phyloP scores from a whole-genome alignment of 92 coral and sea anemone species.

The Ricordea florida region DNA sequence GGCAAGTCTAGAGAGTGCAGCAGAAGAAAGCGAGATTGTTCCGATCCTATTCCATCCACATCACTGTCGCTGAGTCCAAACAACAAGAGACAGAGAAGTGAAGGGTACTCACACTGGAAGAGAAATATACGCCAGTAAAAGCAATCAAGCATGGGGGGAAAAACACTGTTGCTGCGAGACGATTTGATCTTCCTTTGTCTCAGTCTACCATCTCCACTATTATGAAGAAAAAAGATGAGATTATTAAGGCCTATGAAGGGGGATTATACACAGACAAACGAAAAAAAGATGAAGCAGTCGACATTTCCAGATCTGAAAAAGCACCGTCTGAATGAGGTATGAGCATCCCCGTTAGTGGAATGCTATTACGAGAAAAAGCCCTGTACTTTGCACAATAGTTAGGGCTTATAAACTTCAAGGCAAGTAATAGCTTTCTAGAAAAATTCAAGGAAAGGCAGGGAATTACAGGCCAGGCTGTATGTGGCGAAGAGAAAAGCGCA shows the following conservation, averaged over 20 bases:
- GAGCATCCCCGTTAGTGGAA: slow-evolving; percentile 23
- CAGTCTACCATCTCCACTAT: slow-evolving; percentile 27
- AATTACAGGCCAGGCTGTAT: slow-evolving; percentile 29
- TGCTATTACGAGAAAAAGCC: slow-evolving; percentile 36
- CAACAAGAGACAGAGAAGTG: slow-evolving; percentile 3
- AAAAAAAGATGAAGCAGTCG: slow-evolving; percentile 35
- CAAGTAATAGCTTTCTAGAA: slow-evolving; percentile 43
- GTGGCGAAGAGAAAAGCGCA: slow-evolving; percentile 43
- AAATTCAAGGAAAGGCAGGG: slow-evolving; percentile 43
- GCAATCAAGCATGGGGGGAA: slow-evolving; percentile 21
- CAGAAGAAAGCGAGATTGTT: neutral
- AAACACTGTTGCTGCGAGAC: slow-evolving; percentile 5
- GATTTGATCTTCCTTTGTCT: slow-evolving; percentile 36
- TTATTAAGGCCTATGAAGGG: slow-evolving; percentile 24
- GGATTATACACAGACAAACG: slow-evolving; percentile 16
- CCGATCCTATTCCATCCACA: neutral
- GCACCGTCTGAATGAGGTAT: slow-evolving; percentile 26
- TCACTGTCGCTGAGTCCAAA: neutral
- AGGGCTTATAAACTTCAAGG: slow-evolving; percentile 22
- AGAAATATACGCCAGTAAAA: slow-evolving; percentile 25
- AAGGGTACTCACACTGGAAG: slow-evolving; percentile 26
- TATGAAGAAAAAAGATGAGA: slow-evolving; percentile 4
- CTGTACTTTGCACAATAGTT: slow-evolving; percentile 32
- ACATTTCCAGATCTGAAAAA: slow-evolving; percentile 34
- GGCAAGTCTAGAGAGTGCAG: slow-evolving; percentile 20